Evolutionary conservation across 2,797 vertebrate species (phyloP), one percentile per base, ranked within the genome.

Genomic region (Enteromius radiatus): DNA sequence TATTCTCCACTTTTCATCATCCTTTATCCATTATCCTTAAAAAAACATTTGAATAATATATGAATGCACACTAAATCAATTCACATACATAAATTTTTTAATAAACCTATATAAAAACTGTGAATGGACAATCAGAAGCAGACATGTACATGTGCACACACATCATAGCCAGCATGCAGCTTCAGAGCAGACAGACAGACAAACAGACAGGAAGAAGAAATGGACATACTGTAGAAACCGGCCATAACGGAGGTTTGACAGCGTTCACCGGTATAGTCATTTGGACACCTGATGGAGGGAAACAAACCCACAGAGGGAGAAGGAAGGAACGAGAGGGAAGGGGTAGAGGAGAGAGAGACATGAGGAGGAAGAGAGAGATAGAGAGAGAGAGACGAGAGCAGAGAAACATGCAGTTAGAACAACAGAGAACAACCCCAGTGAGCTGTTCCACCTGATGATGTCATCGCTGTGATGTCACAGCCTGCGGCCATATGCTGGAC

Each of bases 171-270:
- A 86, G 64, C 88, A 87, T 90, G 89, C 90, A 85, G 63, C 88
- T 79, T 85, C 84, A 67, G 64, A 86, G 81, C 81, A 75, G 92
- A 94, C 85, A 95, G 89, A 92, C 47, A 95, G 78, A 65, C 86
- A 68, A 21, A 84, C 54, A 81, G 23, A 87, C 82, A 83, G 78
- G 88, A 89, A 93, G 95, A 96, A 97, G 95, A 96, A 97, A 94
- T 96, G 96, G 96, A 99, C 98, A 98, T 99, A 99, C 98, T 97
- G 98, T 98, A 99, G 96, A 99, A 98, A 98, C 97, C 97, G 97
- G 97, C 97, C 97, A 99, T 98, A 97, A 98, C 97, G 97, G 97
- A 99, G 97, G 97, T 98, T 96, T 99, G 97, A 97, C 98, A 99
- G 95, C 97, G 98, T 96, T 98, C 97, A 95, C 98, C 98, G 95